Evolutionary conservation across 2,888 invertebrate genomes (phyloP), one percentile per base, ranked within the genome.

Genomic region (Stenchaetothrips biformis): DNA sequence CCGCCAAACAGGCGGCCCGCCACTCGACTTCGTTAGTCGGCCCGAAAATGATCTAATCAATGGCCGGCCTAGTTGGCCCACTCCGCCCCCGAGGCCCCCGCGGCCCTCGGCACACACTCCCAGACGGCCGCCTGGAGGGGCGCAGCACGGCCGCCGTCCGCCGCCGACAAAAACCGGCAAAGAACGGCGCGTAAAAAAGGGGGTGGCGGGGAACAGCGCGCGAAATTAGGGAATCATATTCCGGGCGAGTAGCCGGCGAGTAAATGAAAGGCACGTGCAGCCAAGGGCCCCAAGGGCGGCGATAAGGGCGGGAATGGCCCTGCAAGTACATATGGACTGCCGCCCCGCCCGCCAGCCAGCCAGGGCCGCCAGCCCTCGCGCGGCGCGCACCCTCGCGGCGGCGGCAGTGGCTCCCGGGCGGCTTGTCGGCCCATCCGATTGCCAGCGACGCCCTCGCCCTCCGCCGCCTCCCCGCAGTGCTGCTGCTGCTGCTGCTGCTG

Each of bases 301-400:
- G 53, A 53, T 53, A 53, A 53, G 53, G 13, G 67, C n/a, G 53
- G 16, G 9, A 67, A 21, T 21, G 67, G 9, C 53, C n/a, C 67
- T 67, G 21, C 62, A 62, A 62, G 62, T 62, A 62, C 67, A n/a
- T 67, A 67, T 67, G 67, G 67, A 67, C 67, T 67, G 67, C 18
- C 67, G 67, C 67, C n/a, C 67, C 67, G 21, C 67, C 7, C 53
- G 13, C 53, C n/a, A n/a, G n/a, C n/a, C n/a, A n/a, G n/a, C n/a
- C n/a, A n/a, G n/a, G n/a, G n/a, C n/a, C n/a, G n/a, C n/a, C n/a
- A n/a, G n/a, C n/a, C n/a, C n/a, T n/a, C n/a, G n/a, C n/a, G n/a
- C n/a, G n/a, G n/a, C n/a, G n/a, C 18, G 62, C 62, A n/a, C 67
- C 21, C 67, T 21, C 67, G 9, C 67, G 7, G 9, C 16, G 3